Percentiles rank a stretch among this genome's conserved stretches.
Evolutionary conservation across 2,797 vertebrate species (phyloP).

Genomic region (Chelidonichthys spinosus): DNA sequence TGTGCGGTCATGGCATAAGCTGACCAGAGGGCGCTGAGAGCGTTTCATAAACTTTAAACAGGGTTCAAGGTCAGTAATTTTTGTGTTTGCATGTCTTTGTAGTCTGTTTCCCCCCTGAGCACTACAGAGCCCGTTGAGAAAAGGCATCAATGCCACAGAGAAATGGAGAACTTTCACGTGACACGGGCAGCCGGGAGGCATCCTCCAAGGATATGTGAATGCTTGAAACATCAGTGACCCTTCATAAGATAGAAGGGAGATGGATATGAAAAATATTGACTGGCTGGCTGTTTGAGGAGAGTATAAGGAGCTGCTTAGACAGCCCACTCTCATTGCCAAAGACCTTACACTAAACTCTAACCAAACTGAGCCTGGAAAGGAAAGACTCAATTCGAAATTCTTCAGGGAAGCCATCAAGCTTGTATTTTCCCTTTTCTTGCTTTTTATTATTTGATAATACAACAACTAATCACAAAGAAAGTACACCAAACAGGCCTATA

Average conservation of each 20-base stretch:
- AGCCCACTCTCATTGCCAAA: constrained; percentile 72
- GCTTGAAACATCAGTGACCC: constrained; percentile 75
- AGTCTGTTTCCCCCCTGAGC: constrained; percentile 70
- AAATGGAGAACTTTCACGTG: constrained; percentile 76
- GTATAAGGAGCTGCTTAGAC: constrained; percentile 59
- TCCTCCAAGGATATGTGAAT: constrained; percentile 72
- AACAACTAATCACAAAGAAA: constrained; percentile 48
- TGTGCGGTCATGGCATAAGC: constrained; percentile 57
- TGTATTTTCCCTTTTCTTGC: constrained; percentile 21
- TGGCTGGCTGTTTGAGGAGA: constrained; percentile 61
- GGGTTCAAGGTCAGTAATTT: constrained; percentile 76
- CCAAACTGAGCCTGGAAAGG: constrained; percentile 59
- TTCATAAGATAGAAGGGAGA: constrained; percentile 63
- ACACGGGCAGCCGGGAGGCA: constrained; percentile 73
- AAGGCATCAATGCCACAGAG: constrained; percentile 70
- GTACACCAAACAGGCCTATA: constrained; percentile 27
- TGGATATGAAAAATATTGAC: constrained; percentile 79
- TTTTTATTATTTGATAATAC: constrained; percentile 45
- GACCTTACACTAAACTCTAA: constrained; percentile 72
- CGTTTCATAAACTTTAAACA: constrained; percentile 67
- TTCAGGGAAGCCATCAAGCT: constrained; percentile 29
- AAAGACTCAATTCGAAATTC: constrained; percentile 53
- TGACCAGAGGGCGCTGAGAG: constrained; percentile 63
- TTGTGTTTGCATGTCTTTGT: constrained; percentile 77
- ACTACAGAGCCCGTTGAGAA: constrained; percentile 57